Evolutionary conservation across 2,888 invertebrate genomes (phyloP).

Genomic region (Synanthedon myopaeformis): DNA sequence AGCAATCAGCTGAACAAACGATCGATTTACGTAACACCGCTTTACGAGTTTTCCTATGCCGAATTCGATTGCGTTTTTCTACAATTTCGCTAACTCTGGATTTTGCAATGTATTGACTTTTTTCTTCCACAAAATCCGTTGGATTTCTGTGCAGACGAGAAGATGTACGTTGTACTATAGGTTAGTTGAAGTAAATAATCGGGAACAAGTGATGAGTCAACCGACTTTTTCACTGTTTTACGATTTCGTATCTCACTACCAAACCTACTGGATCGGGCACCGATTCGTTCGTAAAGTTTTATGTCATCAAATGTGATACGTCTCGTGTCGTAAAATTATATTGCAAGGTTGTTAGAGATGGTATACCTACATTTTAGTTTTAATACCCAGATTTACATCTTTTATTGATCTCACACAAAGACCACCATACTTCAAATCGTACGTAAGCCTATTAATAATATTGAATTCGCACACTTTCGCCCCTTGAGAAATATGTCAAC

Average conservation of each 20-base stretch:
- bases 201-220: constrained; percentile 22
- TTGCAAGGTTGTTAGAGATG: too few relatives aligned
- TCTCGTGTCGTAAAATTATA: constrained; percentile 30
- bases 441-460: constrained; percentile 9
- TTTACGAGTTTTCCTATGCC: constrained; percentile 38
- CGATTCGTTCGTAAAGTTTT: constrained; percentile 49
- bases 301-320: constrained; percentile 43
- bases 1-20: constrained; percentile 55
- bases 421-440: too few relatives aligned
- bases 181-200: too few relatives aligned
- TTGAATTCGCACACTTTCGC: constrained; percentile 32
- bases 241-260: constrained; percentile 26
- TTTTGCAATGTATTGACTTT: constrained; percentile 43
- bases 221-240: constrained; percentile 43
- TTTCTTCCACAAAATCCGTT: constrained; percentile 31
- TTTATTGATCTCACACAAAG: too few relatives aligned
- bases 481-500: constrained; percentile 57
- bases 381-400: too few relatives aligned
- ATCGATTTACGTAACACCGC: constrained; percentile 48
- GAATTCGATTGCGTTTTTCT: constrained; percentile 20
- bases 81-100: constrained; percentile 36
- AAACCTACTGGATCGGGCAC: constrained; percentile 31
- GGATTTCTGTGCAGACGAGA: constrained; percentile 52
- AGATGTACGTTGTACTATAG: constrained; percentile 43
- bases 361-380: too few relatives aligned